Evolutionary conservation across 2,113 vertebrate species (phyloP).

Genomic region (Donacobius atricapilla): DNA sequence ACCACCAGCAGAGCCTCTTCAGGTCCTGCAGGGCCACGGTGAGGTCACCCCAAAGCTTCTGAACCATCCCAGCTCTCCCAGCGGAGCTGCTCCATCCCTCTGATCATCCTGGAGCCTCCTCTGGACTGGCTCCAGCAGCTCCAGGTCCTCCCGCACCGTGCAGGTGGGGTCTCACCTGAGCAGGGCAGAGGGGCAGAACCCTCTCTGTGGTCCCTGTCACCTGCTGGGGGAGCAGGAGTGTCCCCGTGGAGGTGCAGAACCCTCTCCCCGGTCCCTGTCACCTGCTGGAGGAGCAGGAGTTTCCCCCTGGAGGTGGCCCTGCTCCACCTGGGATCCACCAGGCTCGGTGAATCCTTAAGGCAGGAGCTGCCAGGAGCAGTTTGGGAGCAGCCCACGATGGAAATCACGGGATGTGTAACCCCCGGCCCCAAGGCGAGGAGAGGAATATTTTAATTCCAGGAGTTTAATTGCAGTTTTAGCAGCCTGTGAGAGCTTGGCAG

Average conservation of each 20-base stretch:
- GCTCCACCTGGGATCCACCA: background rate
- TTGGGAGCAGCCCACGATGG: background rate
- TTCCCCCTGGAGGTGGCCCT: background rate
- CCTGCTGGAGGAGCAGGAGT: background rate
- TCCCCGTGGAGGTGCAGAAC: background rate
- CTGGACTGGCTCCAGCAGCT: too few relatives aligned
- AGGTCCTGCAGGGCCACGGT: background rate
- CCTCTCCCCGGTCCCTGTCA: background rate
- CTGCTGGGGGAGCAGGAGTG: background rate
- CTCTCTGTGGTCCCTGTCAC: background rate
- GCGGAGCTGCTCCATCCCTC: background rate
- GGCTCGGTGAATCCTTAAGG: background rate
- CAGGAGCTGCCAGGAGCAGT: background rate
- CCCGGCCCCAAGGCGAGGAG: background rate
- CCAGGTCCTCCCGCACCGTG: too few relatives aligned
- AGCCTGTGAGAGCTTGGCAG: background rate
- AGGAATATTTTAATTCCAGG: background rate
- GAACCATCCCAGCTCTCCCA: background rate
- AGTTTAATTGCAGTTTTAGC: slow-evolving; percentile 18
- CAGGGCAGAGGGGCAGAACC: background rate
- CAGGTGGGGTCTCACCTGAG: background rate
- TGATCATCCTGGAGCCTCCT: background rate
- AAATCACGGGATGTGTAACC: background rate
- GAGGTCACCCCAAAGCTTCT: background rate
- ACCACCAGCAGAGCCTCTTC: background rate